These are phyloP conservation scores for Trinorchestia longiramus DNA, from an alignment of 1,140 invertebrate genomes.

Conservation along the genomic window DNA sequence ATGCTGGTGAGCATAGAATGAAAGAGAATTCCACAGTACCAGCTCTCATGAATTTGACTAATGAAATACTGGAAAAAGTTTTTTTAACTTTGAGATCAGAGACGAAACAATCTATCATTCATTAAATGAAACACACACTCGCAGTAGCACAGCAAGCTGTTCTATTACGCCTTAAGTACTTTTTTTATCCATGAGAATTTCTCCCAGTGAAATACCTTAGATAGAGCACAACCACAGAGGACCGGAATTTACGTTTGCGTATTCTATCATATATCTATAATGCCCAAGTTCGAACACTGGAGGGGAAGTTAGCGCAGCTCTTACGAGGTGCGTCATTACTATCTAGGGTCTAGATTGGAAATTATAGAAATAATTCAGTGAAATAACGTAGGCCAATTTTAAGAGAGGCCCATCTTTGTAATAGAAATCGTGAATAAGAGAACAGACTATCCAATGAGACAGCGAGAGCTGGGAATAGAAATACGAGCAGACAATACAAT, in stretches of 20 bases:
- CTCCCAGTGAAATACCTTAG: background rate
- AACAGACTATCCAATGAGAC: background rate
- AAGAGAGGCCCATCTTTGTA: too few relatives aligned
- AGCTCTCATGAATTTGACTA: background rate
- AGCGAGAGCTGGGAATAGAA: background rate
- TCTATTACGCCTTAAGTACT: background rate
- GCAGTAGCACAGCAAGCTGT: background rate
- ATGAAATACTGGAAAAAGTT: slow-evolving; percentile 1
- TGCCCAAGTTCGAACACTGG: background rate
- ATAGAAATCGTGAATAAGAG: too few relatives aligned
- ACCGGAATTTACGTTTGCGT: background rate
- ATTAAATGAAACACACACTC: background rate
- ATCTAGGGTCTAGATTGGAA: too few relatives aligned
- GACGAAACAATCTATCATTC: background rate
- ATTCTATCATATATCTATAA: background rate
- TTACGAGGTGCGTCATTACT: too few relatives aligned
- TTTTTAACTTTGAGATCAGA: background rate
- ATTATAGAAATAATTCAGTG: too few relatives aligned
- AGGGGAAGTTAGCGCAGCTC: too few relatives aligned
- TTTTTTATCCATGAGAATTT: background rate
- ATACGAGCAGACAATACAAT: too few relatives aligned
- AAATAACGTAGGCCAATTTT: too few relatives aligned
- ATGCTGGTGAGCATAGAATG: background rate
- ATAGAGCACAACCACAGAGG: background rate
- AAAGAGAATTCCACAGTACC: background rate